Percentiles rank a stretch among this genome's conserved stretches.
phyloP scores from a whole-genome alignment of 2,113 vertebrate species.

The Crotalus viridis region DNA sequence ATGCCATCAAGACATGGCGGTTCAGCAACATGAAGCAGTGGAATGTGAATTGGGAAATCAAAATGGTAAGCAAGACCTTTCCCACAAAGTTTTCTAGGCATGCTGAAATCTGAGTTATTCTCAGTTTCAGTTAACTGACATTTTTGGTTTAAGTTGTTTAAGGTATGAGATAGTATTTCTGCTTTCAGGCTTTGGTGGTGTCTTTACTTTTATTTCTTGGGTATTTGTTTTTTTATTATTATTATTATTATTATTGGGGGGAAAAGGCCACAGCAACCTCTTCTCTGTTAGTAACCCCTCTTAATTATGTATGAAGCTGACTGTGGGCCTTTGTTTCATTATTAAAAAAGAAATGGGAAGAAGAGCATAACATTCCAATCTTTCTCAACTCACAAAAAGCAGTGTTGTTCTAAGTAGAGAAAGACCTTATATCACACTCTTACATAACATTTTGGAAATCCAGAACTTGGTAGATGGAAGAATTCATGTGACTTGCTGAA shows the following conservation, averaged over 20 bases:
- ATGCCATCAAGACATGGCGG: slow-evolving; percentile 96
- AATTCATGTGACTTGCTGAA: not conserved
- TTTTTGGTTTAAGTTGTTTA: not conserved
- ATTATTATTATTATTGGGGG: too few relatives aligned
- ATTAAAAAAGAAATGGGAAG: not conserved
- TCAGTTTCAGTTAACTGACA: not conserved
- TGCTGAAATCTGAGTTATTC: not conserved
- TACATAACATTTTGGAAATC: not conserved
- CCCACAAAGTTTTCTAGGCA: not conserved
- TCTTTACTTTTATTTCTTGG: not conserved
- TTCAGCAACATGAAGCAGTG: slow-evolving; percentile 99
- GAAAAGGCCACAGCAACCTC: not conserved
- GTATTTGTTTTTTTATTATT: not conserved
- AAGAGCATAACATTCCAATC: not conserved
- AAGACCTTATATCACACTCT: not conserved
- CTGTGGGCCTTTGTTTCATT: not conserved
- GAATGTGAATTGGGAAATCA: slow-evolving; percentile 99
- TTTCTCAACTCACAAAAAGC: not conserved
- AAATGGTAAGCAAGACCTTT: slow-evolving; percentile 81
- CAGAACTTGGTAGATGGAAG: not conserved
- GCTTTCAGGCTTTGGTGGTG: not conserved
- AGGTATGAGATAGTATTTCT: not conserved
- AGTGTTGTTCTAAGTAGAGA: not conserved
- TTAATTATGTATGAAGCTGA: too few relatives aligned
- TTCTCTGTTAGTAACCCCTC: not conserved